phyloP scores from a whole-genome alignment of 2,113 vertebrate genomes.

The Alces alces region DNA sequence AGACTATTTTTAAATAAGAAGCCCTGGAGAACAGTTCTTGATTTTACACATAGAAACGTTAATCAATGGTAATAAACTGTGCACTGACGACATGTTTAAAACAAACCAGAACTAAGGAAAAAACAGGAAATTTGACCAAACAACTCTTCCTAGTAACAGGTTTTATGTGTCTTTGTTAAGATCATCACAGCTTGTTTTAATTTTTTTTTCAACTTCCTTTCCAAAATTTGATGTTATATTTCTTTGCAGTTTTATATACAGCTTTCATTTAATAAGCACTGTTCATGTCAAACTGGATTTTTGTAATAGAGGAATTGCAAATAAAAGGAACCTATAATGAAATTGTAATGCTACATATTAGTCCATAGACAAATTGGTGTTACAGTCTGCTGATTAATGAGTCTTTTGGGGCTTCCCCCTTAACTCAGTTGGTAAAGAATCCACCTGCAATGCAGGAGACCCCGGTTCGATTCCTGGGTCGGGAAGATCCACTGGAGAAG shows the following conservation, averaged over 20 bases:
- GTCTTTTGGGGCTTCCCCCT: background rate
- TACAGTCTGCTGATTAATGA: slow-evolving; percentile 27
- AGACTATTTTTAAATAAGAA: slow-evolving; percentile 34
- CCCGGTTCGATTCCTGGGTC: background rate
- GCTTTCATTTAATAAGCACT: slow-evolving; percentile 61
- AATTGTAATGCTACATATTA: background rate
- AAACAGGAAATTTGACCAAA: slow-evolving; percentile 51
- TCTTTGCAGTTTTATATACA: slow-evolving; percentile 59
- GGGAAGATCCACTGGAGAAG: background rate
- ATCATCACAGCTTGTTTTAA: slow-evolving; percentile 53
- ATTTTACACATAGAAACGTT: background rate
- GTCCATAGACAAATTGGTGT: background rate
- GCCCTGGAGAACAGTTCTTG: background rate
- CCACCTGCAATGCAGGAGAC: background rate
- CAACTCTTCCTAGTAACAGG: slow-evolving; percentile 49
- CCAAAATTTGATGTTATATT: slow-evolving; percentile 32
- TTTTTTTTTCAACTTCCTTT: slow-evolving; percentile 66
- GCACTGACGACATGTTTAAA: slow-evolving; percentile 26
- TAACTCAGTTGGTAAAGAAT: background rate
- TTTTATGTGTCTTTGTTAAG: slow-evolving; percentile 59
- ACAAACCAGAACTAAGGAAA: slow-evolving; percentile 43
- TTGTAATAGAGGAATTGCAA: slow-evolving; percentile 28
- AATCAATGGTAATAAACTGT: slow-evolving; percentile 27
- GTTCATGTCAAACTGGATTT: slow-evolving; percentile 45
- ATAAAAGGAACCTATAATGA: slow-evolving; percentile 26